Evolutionary conservation across 2,113 vertebrate species (phyloP), one percentile per base, ranked within the genome.

Genomic region (Chamaetylas fuelleborni): DNA sequence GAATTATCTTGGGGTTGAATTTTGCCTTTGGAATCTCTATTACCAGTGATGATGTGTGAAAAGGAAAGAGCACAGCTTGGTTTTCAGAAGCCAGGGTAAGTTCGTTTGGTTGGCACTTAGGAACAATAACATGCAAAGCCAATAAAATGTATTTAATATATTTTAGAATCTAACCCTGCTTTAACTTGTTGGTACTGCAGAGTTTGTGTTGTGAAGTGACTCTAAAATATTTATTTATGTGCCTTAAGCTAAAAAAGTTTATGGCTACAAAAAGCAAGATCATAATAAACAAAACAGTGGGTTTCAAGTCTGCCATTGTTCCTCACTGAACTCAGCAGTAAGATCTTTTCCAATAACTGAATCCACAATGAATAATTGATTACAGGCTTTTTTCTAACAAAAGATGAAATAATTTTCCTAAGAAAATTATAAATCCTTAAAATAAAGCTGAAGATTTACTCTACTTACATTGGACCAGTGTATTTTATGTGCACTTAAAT

Each of bases 1-100:
- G n/a, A 38, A 38, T 60, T 92, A 47, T 70, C 58, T 70, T 62
- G 26, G 33, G 47, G 29, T 76, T 88, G 91, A 91, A 85, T 93
- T 85, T 95, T 85, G 16, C 62, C 34, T 88, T 73, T 11, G 28
- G 33, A 94, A 47, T 77, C 45, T 81, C 90, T 91, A 77, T 81
- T 85, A 87, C 34, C 33, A 8, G 13, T 91, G 91, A 76, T 82
- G 74, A 56, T 70, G 67, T 93, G 79, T 88, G 38, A 95, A 95
- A 88, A 88, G 22, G 29, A 87, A 86, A 70, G 34, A 88, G 14
- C 62, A 82, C 54, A 88, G 24, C 38, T 45, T 92, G 58, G 19
- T 25, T 86, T 94, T 90, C 33, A 67, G 78, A 89, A 70, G 29
- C 17, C 3, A 3, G 34, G 14, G 5, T 51, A 77, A 56, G 42